Evolutionary conservation across 1,140 invertebrate species (phyloP).

Genomic region (Listronotus oregonensis): DNA sequence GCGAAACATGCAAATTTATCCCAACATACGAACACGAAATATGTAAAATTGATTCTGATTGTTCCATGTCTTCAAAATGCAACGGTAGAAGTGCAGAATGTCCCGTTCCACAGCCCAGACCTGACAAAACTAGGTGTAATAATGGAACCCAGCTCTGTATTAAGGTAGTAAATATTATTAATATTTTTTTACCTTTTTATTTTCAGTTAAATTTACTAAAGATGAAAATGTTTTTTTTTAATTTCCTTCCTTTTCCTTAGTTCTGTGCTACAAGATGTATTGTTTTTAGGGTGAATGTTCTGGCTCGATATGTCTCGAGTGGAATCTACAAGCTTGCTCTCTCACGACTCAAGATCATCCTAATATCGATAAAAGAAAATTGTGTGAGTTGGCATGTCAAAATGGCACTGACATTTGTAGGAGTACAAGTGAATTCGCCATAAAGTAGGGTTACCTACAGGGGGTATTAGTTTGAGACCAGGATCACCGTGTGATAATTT

Average conservation of each 20-base stretch:
- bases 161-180: conserved; percentile 50
- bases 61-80: conserved; percentile 83
- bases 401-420: conserved; percentile 83
- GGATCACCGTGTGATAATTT: conserved; percentile 99
- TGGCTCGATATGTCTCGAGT: conserved; percentile 93
- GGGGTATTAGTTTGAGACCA: conserved; percentile 86
- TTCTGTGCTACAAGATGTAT: not conserved
- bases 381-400: conserved; percentile 96
- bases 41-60: conserved; percentile 87
- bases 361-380: conserved; percentile 78
- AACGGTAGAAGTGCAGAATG: conserved; percentile 86
- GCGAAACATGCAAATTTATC: conserved; percentile 82
- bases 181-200: not conserved
- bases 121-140: conserved; percentile 84
- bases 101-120: conserved; percentile 75
- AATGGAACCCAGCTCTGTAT: conserved; percentile 88
- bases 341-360: conserved; percentile 82
- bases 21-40: conserved; percentile 64
- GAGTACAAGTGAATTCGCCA: conserved; percentile 85
- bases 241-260: too few species aligned
- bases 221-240: too few species aligned
- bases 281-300: conserved; percentile 78
- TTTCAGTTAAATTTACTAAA: not conserved
- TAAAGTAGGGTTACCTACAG: conserved; percentile 74
- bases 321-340: conserved; percentile 95